Base-by-base conservation (phyloP, 2,888 invertebrate species). In the Ecliptopera silaceata region DNA sequence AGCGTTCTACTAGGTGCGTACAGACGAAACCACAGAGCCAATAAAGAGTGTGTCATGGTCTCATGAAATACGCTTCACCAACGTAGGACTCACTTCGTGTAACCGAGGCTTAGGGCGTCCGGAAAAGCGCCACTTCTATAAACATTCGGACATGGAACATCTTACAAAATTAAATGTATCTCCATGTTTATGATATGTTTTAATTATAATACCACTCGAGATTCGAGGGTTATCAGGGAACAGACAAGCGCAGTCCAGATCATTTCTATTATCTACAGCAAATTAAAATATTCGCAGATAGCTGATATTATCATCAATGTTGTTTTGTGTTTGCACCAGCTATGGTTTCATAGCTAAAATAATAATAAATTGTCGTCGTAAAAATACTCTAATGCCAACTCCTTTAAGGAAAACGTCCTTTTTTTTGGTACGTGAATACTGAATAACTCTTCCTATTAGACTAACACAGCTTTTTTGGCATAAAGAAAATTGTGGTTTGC, bases 81-180 rank as follows among this genome's bases (percentile, higher is more conserved):
- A 20, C 41, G 13, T 32, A 42, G 17, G 26, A 29, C 13, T 42
- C 2, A 8, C 18, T 13, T 41, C 45, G 29, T 53, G 31, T 46
- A n/a, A 15, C 41, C 38, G 22, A 31, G n/a, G 26, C 39, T 29
- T 52, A 45, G 77, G 75, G 79, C 71, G 77, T 64, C 69, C 72
- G 72, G 75, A 80, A 85, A 81, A 79, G 71, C 74, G 72, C 71
- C 71, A 70, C 69, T 67, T 69, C 69, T 64, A 77, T 79, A 78
- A 80, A 80, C 79, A 77, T 73, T 74, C 72, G 63, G 69, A 65
- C 68, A 61, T 72, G 67, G 70, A 78, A 77, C 70, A 76, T 81
- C 75, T 75, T 71, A 77, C 76, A 74, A 20, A 4, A 20, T n/a
- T 70, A 70, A 70, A 74, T 74, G 66, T 72, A 68, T 62, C 71